Conservation (phyloP, 2,888 invertebrate genomes). For the Aphodius granarius region DNA sequence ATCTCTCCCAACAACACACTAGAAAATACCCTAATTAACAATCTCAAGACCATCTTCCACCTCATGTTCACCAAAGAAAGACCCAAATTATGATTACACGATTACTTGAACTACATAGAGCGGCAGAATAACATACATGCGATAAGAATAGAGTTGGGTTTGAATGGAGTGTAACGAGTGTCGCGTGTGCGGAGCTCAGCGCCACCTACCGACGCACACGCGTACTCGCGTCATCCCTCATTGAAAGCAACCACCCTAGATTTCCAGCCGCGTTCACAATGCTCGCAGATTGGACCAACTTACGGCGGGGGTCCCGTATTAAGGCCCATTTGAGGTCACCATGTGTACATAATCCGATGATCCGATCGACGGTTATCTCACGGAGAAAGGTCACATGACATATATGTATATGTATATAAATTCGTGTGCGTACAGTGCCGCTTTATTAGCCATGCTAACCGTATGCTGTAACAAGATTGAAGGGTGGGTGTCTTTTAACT, state of each 20-base stretch:
- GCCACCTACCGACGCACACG: constrained; percentile 11
- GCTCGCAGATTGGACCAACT: constrained; percentile 3
- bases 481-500: not conserved
- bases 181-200: not conserved
- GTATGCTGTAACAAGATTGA: not conserved
- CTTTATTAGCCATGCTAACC: not conserved
- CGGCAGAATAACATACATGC: not conserved
- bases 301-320: constrained; percentile 5
- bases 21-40: not conserved
- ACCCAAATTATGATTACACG: not conserved
- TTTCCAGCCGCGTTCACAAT: constrained; percentile 4
- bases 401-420: not conserved
- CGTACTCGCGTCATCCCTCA: not conserved
- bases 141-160: not conserved
- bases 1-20: not conserved
- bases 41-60: not conserved
- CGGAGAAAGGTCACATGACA: not conserved
- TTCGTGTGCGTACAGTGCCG: not conserved
- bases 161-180: constrained; percentile 20
- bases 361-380: constrained; percentile 18
- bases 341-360: constrained; percentile 22
- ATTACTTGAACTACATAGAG: not conserved
- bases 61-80: not conserved
- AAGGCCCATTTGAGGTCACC: constrained; percentile 19
- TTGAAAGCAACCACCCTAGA: constrained; percentile 1